phyloP scores from a whole-genome alignment of 2,888 invertebrate genomes.

The Diploptera punctata region DNA sequence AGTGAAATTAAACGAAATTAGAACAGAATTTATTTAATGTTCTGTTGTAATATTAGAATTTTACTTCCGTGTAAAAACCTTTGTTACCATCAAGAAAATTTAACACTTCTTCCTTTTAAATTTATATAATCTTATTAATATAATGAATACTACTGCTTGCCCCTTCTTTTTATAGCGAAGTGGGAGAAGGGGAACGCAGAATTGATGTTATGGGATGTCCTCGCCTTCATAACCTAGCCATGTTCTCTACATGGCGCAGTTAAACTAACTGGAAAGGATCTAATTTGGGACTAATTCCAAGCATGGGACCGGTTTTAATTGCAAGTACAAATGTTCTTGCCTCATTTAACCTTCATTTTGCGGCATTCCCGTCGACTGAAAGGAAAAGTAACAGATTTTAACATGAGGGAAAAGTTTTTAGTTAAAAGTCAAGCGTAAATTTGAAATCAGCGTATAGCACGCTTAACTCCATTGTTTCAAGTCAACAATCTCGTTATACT shows the following conservation, averaged over 20 bases:
- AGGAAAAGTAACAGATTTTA: conserved; percentile 12
- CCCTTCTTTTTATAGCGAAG: neutral
- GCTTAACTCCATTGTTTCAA: neutral
- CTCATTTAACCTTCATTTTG: conserved; percentile 42
- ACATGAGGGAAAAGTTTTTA: neutral
- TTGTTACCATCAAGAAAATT: neutral
- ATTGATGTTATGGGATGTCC: neutral
- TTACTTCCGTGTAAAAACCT: no score
- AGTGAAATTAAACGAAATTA: no score
- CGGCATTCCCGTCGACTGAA: conserved; percentile 19
- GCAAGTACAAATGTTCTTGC: conserved; percentile 41
- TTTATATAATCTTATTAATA: neutral
- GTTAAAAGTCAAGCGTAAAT: neutral
- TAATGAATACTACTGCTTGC: neutral
- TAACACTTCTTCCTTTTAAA: neutral
- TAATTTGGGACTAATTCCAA: conserved; percentile 42
- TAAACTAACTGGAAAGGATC: conserved; percentile 43
- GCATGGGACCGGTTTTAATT: conserved; percentile 39
- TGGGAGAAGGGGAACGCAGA: neutral
- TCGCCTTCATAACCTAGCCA: conserved; percentile 7
- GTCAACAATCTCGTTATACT: conserved; percentile 5
- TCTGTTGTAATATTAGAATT: no score
- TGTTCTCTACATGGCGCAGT: conserved; percentile 28
- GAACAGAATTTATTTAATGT: no score
- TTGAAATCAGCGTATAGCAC: neutral